Conservation (phyloP, 2,113 vertebrate species). For the Odontesthes bonariensis region DNA sequence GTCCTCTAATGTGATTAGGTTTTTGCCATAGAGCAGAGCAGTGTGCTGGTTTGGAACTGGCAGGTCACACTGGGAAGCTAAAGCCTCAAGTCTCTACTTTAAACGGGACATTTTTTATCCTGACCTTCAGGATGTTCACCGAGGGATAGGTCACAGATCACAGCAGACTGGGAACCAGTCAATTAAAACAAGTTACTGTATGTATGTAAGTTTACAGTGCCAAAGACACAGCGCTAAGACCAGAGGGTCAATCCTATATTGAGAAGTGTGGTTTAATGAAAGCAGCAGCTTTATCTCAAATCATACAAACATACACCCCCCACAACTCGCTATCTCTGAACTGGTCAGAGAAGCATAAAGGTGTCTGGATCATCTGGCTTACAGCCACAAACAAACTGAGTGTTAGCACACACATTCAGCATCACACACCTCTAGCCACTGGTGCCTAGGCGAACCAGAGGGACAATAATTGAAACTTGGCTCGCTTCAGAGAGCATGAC, state of each 20-base stretch:
- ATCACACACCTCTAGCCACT: slow-evolving; percentile 68
- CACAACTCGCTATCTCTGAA: slow-evolving; percentile 70
- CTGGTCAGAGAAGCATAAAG: slow-evolving; percentile 75
- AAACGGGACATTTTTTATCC: slow-evolving; percentile 63
- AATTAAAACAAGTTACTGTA: slow-evolving; percentile 46
- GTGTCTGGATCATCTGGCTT: slow-evolving; percentile 78
- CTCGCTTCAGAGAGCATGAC: slow-evolving; percentile 85
- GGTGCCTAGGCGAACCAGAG: slow-evolving; percentile 75
- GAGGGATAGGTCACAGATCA: slow-evolving; percentile 72
- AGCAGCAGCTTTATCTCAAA: slow-evolving; percentile 60
- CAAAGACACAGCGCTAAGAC: slow-evolving; percentile 51
- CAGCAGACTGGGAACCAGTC: slow-evolving; percentile 57
- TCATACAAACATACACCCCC: slow-evolving; percentile 59
- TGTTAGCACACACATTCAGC: slow-evolving; percentile 69
- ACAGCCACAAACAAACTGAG: slow-evolving; percentile 82
- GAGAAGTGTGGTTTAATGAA: slow-evolving; percentile 37
- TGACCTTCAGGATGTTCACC: slow-evolving; percentile 61
- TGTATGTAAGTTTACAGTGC: slow-evolving; percentile 50
- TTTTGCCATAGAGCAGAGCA: slow-evolving; percentile 65
- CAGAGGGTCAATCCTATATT: slow-evolving; percentile 24
- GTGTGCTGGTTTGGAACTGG: slow-evolving; percentile 69
- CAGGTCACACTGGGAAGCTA: slow-evolving; percentile 67
- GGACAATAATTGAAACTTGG: slow-evolving; percentile 86
- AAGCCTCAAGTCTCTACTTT: slow-evolving; percentile 58
- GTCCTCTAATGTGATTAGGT: slow-evolving; percentile 50